These are phyloP conservation scores for Bombus waltoni DNA, from an alignment of 1,140 invertebrate species.

Conservation along the genomic window DNA sequence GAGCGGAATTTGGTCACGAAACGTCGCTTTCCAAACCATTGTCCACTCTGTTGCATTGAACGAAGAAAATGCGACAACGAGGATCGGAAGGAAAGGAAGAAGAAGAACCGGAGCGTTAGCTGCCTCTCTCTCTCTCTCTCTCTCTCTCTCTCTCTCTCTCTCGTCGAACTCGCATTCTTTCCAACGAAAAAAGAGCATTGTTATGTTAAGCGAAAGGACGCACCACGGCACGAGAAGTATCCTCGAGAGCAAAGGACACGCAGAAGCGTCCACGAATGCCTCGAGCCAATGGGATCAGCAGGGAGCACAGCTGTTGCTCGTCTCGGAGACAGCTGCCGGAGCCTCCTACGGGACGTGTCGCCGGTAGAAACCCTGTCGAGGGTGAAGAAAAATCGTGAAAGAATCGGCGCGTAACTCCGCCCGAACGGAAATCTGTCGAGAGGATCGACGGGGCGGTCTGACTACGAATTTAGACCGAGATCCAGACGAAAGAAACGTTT, in stretches of 20 bases:
- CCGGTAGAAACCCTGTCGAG: neutral
- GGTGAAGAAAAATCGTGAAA: slow-evolving; percentile 26
- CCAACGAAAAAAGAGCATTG: slow-evolving; percentile 53
- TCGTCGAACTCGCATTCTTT: slow-evolving; percentile 24
- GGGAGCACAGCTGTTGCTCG: slow-evolving; percentile 62
- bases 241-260: slow-evolving; percentile 4
- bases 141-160: no score
- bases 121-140: no score
- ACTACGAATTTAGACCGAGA: neutral
- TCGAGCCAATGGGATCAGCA: slow-evolving; percentile 1
- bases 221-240: slow-evolving; percentile 17
- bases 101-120: neutral
- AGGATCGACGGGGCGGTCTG: neutral
- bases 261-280: neutral
- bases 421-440: slow-evolving; percentile 3
- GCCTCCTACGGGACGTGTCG: slow-evolving; percentile 20
- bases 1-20: no score
- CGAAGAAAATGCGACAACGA: no score
- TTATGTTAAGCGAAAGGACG: slow-evolving; percentile 64
- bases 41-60: no score
- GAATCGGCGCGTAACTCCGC: neutral
- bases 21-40: no score
- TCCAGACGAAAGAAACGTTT: neutral
- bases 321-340: slow-evolving; percentile 48
- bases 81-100: neutral